phyloP scores from a whole-genome alignment of 2,113 vertebrate species.

The Cyanoderma ruficeps region DNA sequence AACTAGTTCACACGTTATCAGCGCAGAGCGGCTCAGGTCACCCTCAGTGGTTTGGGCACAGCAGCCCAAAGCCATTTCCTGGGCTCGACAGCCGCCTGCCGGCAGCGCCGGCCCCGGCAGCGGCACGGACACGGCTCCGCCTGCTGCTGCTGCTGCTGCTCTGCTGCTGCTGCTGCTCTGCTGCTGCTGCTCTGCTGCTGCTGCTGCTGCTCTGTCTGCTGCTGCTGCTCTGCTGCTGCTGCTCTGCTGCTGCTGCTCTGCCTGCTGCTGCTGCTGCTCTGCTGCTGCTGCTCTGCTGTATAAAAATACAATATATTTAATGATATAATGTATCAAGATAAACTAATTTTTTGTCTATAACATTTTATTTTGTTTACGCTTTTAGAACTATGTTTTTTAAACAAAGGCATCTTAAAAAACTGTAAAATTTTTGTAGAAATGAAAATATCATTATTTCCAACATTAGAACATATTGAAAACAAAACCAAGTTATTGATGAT shows the following conservation, averaged over 20 bases:
- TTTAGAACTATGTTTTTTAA: background rate
- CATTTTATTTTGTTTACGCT: background rate
- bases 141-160: no score
- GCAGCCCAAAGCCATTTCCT: background rate
- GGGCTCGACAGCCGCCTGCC: conserved; percentile 43
- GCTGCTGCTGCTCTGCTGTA: no score
- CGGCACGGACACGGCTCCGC: background rate
- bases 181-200: background rate
- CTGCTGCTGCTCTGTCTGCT: no score
- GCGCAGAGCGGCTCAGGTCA: background rate
- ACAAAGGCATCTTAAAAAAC: background rate
- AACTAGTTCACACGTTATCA: background rate
- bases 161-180: no score
- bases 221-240: no score
- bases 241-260: no score
- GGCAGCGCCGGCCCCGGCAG: background rate
- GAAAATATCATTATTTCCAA: background rate
- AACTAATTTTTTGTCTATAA: background rate
- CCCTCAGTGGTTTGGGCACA: accelerated
- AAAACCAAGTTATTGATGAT: background rate
- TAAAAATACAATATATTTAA: background rate
- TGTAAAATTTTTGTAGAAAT: background rate
- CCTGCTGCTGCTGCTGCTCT: no score
- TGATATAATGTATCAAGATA: background rate
- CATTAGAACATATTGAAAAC: background rate